Conservation (phyloP, 2,797 vertebrate genomes). For the Brachyrhaphis roseni region DNA sequence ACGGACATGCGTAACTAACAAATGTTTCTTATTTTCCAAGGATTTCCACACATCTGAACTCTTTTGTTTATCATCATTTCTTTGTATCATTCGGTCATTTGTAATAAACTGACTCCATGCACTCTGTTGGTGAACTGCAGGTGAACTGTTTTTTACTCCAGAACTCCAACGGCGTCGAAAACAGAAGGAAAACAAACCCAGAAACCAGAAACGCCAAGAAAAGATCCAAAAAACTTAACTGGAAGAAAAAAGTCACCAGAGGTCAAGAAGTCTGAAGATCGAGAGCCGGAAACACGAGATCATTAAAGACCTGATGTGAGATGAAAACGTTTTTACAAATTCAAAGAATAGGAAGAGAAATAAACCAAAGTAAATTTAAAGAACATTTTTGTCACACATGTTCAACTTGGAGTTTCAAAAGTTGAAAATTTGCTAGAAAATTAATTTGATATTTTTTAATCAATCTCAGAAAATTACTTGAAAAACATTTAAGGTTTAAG, state of each 20-base stretch:
- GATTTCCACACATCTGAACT: slow-evolving; percentile 32
- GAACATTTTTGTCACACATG: no score
- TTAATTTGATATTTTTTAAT: no score
- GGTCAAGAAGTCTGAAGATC: no score
- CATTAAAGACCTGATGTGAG: not conserved
- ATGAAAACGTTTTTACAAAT: no score
- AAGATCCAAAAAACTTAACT: not conserved
- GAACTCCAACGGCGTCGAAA: not conserved
- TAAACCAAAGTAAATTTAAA: no score
- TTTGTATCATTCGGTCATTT: slow-evolving; percentile 67
- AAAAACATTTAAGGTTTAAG: no score
- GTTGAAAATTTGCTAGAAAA: no score
- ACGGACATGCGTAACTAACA: slow-evolving; percentile 12
- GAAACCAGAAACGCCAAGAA: not conserved
- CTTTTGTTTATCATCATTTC: slow-evolving; percentile 48
- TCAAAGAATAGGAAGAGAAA: not conserved
- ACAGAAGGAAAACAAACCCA: not conserved
- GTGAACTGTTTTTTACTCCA: not conserved
- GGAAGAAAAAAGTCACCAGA: no score
- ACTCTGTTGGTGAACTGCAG: slow-evolving; percentile 5
- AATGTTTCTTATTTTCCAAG: slow-evolving; percentile 28
- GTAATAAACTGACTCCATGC: slow-evolving; percentile 74
- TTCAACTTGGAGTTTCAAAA: no score
- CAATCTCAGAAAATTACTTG: no score
- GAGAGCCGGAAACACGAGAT: no score